Percentiles rank a stretch among this genome's conserved stretches.
These are phyloP conservation scores for Pandemis heparana DNA, from an alignment of 2,888 invertebrate species.

Conservation along the genomic window DNA sequence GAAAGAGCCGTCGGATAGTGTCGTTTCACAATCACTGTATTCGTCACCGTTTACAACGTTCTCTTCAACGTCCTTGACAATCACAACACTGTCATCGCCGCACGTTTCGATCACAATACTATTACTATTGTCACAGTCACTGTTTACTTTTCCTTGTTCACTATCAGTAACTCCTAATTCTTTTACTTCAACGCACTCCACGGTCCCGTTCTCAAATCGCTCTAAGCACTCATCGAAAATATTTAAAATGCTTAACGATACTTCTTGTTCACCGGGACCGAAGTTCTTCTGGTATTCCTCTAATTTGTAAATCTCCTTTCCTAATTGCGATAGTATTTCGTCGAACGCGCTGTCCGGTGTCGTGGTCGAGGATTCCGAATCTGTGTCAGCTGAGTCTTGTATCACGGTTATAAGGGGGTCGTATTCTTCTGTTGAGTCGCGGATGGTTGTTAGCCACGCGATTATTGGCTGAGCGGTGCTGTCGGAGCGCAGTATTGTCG, in stretches of 20 bases:
- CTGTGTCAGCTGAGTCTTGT: constrained; percentile 55
- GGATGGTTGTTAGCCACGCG: constrained; percentile 76
- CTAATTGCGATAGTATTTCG: constrained; percentile 79
- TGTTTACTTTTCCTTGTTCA: constrained; percentile 1
- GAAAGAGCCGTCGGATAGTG: constrained; percentile 65
- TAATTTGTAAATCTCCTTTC: constrained; percentile 79
- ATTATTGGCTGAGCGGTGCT: constrained; percentile 71
- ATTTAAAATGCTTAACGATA: constrained; percentile 77
- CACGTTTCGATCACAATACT: constrained; percentile 10
- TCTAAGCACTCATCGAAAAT: constrained; percentile 81
- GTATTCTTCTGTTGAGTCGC: constrained; percentile 77
- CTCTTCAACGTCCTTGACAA: constrained; percentile 23
- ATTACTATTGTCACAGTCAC: not conserved
- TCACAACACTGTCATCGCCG: constrained; percentile 12
- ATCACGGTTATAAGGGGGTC: constrained; percentile 70
- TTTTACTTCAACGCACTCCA: constrained; percentile 31
- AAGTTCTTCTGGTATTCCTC: constrained; percentile 77
- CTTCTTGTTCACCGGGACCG: constrained; percentile 63
- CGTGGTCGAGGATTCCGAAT: constrained; percentile 53
- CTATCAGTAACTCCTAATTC: constrained; percentile 36
- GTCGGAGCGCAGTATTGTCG: constrained; percentile 74
- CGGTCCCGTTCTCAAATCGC: constrained; percentile 33
- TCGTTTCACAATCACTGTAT: constrained; percentile 72
- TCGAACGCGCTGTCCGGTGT: constrained; percentile 76
- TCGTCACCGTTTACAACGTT: constrained; percentile 50